Percentiles rank a stretch among this genome's conserved stretches.
These are phyloP conservation scores for Sycobia sp. DNA, from an alignment of 1,140 invertebrate species.

Conservation along the genomic window DNA sequence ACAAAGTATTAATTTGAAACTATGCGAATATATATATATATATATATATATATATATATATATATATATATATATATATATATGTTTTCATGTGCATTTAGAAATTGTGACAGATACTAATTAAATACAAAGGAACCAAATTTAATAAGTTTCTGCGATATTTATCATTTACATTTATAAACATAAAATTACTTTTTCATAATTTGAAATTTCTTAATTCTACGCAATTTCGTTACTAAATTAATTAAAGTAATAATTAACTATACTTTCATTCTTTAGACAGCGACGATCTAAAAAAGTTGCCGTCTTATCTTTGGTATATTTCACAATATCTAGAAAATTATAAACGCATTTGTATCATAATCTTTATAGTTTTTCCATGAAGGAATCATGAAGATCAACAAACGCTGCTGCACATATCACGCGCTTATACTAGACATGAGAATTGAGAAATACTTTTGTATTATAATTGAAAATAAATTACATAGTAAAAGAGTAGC, in stretches of 20 bases:
- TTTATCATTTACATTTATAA: constrained; percentile 40
- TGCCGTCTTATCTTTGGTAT: constrained; percentile 56
- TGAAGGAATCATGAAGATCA: constrained; percentile 12
- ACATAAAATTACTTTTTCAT: constrained; percentile 50
- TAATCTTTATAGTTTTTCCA: neutral
- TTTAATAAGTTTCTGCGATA: constrained; percentile 7
- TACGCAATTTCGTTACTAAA: constrained; percentile 2
- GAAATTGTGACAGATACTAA: constrained; percentile 37
- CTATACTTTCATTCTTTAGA: constrained; percentile 43
- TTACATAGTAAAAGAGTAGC: constrained; percentile 12
- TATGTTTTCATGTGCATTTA: no score
- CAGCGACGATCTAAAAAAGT: constrained; percentile 32
- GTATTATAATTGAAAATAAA: constrained; percentile 9
- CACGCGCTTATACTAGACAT: neutral
- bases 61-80: constrained; percentile 48
- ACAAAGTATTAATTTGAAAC: constrained; percentile 38
- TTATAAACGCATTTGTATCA: neutral
- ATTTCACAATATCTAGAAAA: constrained; percentile 1
- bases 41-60: constrained; percentile 44
- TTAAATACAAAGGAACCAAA: constrained; percentile 46
- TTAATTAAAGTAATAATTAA: constrained; percentile 35
- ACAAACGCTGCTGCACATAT: constrained; percentile 4
- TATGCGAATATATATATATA: constrained; percentile 55
- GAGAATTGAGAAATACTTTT: constrained; percentile 23
- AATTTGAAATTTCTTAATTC: constrained; percentile 42